Base-by-base conservation (phyloP, 2,113 vertebrate genomes). In the Ivindomyrus marchei region DNA sequence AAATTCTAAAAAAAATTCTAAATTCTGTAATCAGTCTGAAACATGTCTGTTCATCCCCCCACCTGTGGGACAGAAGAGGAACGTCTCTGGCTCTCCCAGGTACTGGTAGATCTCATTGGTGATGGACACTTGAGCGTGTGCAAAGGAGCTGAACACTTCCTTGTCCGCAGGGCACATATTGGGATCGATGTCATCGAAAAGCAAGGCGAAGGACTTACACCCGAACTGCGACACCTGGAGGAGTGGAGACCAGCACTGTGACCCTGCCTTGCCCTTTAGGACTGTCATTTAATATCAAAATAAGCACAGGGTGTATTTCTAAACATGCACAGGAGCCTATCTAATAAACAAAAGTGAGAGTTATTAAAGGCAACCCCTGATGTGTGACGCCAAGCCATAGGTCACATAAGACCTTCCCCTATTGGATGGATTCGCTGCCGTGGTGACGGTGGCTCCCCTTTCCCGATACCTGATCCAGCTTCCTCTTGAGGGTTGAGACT, bases 31-130 rank as follows among this genome's bases (percentile, higher is more conserved):
- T 42, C 74, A 19, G 36, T 19, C 15, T 4, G 36, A 39, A 77
- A 77, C 31, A 39, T 2, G 70, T 2, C 31, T 9, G 50, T 0
- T 88, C 3, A 66, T 15, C 39, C 39, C n/a, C 56, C 31, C 87
- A 99, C 98, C 98, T 96, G 98, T 99, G 58, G 98, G 98, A 91
- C 98, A 99, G 95, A 99, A 99, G 90, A 99, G 97, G 95, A 99
- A 99, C 87, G 95, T 97, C 91, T 97, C 96, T 0, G 98, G 98
- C 89, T 98, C 96, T 94, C 96, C 96, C 88, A 99, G 93, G 92
- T 99, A 98, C 10, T 96, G 96, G 94, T 96, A 99, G 93, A 99
- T 97, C 92, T 98, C 95, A 90, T 99, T 99, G 66, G 98, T 98
- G 93, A 99, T 94, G 1, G 97, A 97, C 90, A 99, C 96, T 92